Evolutionary conservation across 53 echinoderm and acorn worm genomes (phyloP).

Genomic region (Crossaster papposus): DNA sequence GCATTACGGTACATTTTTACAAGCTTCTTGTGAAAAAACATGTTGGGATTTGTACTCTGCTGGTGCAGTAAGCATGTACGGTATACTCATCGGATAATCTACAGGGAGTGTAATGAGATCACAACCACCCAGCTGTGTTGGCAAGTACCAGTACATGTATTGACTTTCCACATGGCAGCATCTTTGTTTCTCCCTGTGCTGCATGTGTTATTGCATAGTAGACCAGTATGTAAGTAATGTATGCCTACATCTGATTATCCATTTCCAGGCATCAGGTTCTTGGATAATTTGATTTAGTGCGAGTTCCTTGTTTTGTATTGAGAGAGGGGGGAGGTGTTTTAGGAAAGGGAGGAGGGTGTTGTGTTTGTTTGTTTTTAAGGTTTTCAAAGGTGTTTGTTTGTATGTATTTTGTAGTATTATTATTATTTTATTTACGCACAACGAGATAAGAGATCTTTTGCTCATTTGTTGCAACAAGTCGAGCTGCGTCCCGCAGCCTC

Average conservation of each 20-base stretch:
- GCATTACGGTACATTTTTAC: background rate
- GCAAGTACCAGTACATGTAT: conserved; percentile 15
- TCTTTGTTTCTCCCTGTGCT: background rate
- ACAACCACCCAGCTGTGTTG: conserved; percentile 12
- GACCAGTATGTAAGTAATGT: background rate
- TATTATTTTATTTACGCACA: too few relatives aligned
- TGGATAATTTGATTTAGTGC: conserved; percentile 43
- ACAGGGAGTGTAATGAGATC: conserved; percentile 28
- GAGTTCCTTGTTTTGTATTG: conserved; percentile 37
- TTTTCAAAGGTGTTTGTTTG: too few relatives aligned
- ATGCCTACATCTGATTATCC: conserved; percentile 1
- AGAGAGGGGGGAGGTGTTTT: too few relatives aligned
- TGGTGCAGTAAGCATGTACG: background rate
- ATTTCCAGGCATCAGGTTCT: conserved; percentile 15
- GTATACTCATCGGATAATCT: conserved; percentile 4
- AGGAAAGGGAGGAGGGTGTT: too few relatives aligned
- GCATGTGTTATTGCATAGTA: background rate
- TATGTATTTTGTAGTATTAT: too few relatives aligned
- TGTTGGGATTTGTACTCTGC: background rate
- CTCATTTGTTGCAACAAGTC: too few relatives aligned
- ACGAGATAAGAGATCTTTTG: too few relatives aligned
- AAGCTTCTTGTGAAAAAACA: background rate
- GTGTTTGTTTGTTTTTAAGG: too few relatives aligned
- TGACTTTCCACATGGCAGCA: background rate
- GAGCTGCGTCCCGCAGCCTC: too few relatives aligned